Percentiles rank a stretch among this genome's conserved stretches.
These are phyloP conservation scores for Pyrrhosoma nymphula DNA, from an alignment of 2,888 invertebrate species.

Conservation along the genomic window DNA sequence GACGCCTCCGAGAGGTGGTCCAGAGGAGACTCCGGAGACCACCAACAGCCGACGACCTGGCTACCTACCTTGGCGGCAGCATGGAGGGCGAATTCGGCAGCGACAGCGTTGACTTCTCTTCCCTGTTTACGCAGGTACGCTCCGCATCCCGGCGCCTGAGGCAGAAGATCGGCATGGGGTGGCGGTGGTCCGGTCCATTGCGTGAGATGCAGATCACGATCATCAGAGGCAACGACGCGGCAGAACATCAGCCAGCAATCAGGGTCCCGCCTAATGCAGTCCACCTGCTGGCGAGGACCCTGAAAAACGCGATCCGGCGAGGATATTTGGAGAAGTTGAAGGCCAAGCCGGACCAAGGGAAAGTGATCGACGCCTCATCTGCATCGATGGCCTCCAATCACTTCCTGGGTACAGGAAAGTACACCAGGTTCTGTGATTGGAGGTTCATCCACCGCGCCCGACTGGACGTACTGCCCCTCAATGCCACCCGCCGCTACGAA, in stretches of 20 bases:
- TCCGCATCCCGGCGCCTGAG: too few relatives aligned
- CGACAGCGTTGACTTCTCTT: too few relatives aligned
- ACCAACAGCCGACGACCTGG: too few relatives aligned
- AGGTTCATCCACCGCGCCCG: slow-evolving; percentile 76
- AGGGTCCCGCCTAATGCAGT: not conserved
- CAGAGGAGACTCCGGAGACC: too few relatives aligned
- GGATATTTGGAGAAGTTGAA: not conserved
- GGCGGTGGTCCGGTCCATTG: not conserved
- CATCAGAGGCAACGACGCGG: not conserved
- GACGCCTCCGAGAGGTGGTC: too few relatives aligned
- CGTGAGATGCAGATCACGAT: not conserved
- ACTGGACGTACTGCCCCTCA: slow-evolving; percentile 74
- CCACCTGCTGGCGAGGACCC: not conserved
- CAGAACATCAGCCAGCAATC: not conserved
- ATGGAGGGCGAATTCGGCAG: too few relatives aligned
- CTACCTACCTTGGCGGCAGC: too few relatives aligned
- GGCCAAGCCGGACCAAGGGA: not conserved
- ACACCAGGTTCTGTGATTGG: slow-evolving; percentile 77
- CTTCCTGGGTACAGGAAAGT: slow-evolving; percentile 72
- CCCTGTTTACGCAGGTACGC: not conserved
- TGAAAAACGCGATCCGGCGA: not conserved
- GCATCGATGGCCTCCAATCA: slow-evolving; percentile 68
- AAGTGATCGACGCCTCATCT: not conserved
- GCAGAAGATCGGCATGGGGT: not conserved
- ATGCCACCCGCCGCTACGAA: slow-evolving; percentile 63